Percentiles rank a stretch among this genome's conserved stretches.
phyloP scores from a whole-genome alignment of 1,140 invertebrate species.

The Trigoniulus corallinus region DNA sequence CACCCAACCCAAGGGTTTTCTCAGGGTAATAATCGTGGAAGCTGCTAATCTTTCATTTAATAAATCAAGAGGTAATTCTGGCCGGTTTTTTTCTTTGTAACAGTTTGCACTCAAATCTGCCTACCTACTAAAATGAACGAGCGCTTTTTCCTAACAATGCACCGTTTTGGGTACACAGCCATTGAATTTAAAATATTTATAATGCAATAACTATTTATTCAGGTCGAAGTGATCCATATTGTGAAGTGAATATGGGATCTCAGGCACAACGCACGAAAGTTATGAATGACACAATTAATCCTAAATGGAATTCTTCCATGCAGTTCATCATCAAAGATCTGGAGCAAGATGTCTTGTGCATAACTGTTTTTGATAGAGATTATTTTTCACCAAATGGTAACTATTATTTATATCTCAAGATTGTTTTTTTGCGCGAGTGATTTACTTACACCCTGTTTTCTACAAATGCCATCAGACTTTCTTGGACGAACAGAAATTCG shows the following conservation, averaged over 20 bases:
- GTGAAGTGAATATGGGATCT: constrained; percentile 58
- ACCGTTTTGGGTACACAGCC: too few species aligned
- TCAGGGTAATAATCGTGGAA: constrained; percentile 26
- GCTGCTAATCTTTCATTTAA: constrained; percentile 14
- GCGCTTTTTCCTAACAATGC: too few species aligned
- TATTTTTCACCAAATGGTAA: constrained; percentile 59
- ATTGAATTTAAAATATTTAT: too few species aligned
- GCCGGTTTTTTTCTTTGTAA: too few species aligned
- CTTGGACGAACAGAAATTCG: constrained; percentile 55
- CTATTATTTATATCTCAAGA: constrained; percentile 9
- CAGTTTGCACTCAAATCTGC: too few species aligned
- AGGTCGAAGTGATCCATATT: constrained; percentile 49
- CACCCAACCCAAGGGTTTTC: constrained; percentile 26
- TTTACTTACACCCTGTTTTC: background rate
- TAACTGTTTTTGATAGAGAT: constrained; percentile 61
- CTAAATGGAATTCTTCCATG: constrained; percentile 67
- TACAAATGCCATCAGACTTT: constrained; percentile 40
- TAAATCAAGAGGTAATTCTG: constrained; percentile 15
- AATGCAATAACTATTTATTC: too few species aligned
- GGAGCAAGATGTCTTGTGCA: constrained; percentile 51
- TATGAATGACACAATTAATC: constrained; percentile 38
- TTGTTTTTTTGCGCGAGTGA: background rate
- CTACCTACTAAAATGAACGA: too few species aligned
- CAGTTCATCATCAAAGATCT: constrained; percentile 61
- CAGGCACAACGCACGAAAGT: constrained; percentile 55